Evolutionary conservation across 1,140 invertebrate species (phyloP), one percentile per base, ranked within the genome.

Genomic region (Cydia fagiglandana): DNA sequence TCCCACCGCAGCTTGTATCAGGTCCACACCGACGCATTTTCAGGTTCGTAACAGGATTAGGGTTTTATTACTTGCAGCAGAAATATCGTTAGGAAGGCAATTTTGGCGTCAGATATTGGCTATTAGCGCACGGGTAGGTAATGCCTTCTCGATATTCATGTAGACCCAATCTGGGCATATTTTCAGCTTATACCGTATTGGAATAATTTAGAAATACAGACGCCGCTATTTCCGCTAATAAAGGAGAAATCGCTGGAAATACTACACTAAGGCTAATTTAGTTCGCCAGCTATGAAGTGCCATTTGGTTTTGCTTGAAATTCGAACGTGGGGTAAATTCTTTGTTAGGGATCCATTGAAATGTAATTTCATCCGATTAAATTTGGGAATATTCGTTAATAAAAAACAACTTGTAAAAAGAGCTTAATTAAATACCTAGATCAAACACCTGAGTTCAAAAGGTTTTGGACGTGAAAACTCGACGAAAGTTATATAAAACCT

Each of bases 21-120:
- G 74, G 77, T 84, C 78, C 75, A 80, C 81, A 75, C 82, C 80
- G 75, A 78, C 81, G 86, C 84, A 84, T 82, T 87, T 90, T 83
- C 84, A 81, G 79, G 83, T 66, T 77, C 30, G 78, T 91, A 90
- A 90, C 88, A 86, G 88, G 87, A 90, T 91, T 91, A 91, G 78
- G 88, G 86, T 89, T 91, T 89, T 91, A 90, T 91, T 91, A 90
- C 87, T 85, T 83, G 86, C 83, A 86, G 80, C 86, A 86, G 89
- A 90, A 91, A 91, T 90, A 89, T 90, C 90, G 90, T 91, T 91
- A 90, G 88, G 88, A 87, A 90, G 85, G 88, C 88, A 91, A 90
- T 91, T 91, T 91, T 84, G 89, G 87, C 82, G 85, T 83, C 88
- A 90, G 86, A 91, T 91, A 90, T 91, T 91, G 88, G 84, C 90